Evolutionary conservation across 2,888 invertebrate genomes (phyloP).

Genomic region (Cantharis lateralis): DNA sequence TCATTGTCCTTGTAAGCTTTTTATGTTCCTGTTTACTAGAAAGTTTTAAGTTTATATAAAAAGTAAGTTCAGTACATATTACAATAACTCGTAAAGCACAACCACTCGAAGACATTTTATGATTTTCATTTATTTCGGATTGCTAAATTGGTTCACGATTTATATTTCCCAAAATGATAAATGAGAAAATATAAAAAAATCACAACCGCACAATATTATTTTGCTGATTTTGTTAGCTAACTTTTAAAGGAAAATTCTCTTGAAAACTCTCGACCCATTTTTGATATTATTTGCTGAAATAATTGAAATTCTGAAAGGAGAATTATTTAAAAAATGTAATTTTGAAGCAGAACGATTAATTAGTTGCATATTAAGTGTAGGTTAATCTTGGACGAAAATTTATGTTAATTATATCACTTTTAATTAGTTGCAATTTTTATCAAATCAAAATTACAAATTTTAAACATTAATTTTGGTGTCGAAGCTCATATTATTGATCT

Average conservation of each 20-base stretch:
- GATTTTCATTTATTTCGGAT: background rate
- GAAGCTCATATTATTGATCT: background rate
- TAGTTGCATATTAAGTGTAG: background rate
- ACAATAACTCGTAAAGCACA: background rate
- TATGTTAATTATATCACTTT: background rate
- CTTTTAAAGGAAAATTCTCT: no score
- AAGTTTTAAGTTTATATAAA: conserved; percentile 28
- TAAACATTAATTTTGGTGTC: background rate
- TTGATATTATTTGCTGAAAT: background rate
- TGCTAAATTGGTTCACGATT: background rate
- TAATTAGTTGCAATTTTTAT: background rate
- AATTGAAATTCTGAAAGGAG: background rate
- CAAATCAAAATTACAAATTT: background rate
- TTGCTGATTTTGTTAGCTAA: no score
- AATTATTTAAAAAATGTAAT: background rate
- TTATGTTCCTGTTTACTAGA: conserved; percentile 46
- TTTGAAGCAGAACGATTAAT: background rate
- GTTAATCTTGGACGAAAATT: background rate
- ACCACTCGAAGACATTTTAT: background rate
- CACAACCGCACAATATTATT: no score
- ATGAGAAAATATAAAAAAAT: no score
- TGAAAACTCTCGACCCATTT: background rate
- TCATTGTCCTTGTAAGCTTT: conserved; percentile 38
- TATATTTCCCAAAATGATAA: background rate
- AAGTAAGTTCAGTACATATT: background rate